Conservation (phyloP, 2,113 vertebrate species). For the Myanophis thanlyinensis region DNA sequence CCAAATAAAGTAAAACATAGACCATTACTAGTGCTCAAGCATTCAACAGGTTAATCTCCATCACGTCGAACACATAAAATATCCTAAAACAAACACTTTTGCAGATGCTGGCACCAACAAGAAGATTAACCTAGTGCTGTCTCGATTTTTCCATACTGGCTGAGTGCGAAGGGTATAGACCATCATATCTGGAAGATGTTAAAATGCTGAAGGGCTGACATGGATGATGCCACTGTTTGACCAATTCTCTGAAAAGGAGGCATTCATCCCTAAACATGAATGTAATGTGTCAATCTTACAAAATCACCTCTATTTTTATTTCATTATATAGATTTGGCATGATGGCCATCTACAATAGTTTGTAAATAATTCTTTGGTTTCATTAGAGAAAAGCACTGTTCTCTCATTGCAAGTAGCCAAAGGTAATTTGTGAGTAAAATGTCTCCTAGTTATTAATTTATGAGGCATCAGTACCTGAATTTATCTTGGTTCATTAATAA, state of each 20-base stretch:
- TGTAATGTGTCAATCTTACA: not conserved
- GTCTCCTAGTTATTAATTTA: slow-evolving; percentile 29
- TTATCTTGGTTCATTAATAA: slow-evolving; percentile 50
- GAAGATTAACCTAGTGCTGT: not conserved
- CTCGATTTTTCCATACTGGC: not conserved
- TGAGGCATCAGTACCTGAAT: slow-evolving; percentile 51
- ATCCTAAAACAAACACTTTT: not conserved
- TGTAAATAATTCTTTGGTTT: not conserved
- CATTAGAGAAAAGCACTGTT: not conserved
- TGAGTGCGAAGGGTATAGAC: not conserved
- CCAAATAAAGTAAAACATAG: not conserved
- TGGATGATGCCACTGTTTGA: not conserved
- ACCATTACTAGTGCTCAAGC: not conserved
- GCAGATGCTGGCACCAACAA: not conserved
- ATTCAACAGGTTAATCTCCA: not conserved
- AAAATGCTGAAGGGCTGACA: not conserved
- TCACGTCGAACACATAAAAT: not conserved
- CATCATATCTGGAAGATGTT: not conserved
- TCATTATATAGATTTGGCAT: not conserved
- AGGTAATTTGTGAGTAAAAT: slow-evolving; percentile 9
- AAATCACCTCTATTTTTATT: not conserved
- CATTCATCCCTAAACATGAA: not conserved
- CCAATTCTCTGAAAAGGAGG: not conserved
- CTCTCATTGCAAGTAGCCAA: not conserved
- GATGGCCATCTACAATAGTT: not conserved